A percentile compares a stretch with the other conserved stretches of the same genome.
Evolutionary conservation across 2,797 vertebrate genomes (phyloP).

Genomic region (Odontamblyopus lacepedii): DNA sequence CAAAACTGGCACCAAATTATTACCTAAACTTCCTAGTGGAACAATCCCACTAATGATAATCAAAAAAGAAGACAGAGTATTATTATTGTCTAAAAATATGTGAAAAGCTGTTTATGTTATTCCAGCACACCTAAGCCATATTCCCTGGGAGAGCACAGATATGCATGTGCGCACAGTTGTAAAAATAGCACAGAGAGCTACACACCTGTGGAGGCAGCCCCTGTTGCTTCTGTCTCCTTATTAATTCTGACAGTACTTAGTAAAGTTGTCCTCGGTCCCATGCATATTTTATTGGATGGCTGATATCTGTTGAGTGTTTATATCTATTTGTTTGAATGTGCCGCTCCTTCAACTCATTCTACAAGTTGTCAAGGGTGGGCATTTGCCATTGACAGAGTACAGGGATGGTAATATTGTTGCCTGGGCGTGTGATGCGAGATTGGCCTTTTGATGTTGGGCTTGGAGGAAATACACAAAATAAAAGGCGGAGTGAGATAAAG

Average conservation of each 20-base stretch:
- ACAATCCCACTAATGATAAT: not conserved
- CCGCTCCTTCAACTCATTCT: constrained; percentile 60
- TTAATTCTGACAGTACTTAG: constrained; percentile 65
- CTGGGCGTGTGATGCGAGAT: constrained; percentile 58
- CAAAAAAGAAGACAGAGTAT: not conserved
- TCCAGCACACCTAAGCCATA: constrained; percentile 8
- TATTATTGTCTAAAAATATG: constrained; percentile 15
- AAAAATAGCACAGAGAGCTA: constrained; percentile 43
- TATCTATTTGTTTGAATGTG: constrained; percentile 61
- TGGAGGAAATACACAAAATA: constrained; percentile 66
- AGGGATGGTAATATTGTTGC: constrained; percentile 64
- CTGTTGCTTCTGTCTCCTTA: constrained; percentile 31
- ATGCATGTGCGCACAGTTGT: constrained; percentile 15
- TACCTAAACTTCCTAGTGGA: not conserved
- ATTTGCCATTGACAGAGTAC: constrained; percentile 50
- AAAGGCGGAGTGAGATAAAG: constrained; percentile 65
- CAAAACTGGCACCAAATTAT: not conserved
- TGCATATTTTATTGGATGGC: constrained; percentile 73
- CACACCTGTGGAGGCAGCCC: constrained; percentile 62
- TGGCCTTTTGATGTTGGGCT: constrained; percentile 65
- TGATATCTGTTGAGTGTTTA: constrained; percentile 71
- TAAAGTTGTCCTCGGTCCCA: constrained; percentile 54
- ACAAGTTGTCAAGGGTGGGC: constrained; percentile 66
- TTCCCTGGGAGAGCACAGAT: constrained; percentile 16
- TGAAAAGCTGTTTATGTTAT: not conserved